Evolutionary conservation across 2,797 vertebrate genomes (phyloP).

Genomic region (Anas flavirostris): DNA sequence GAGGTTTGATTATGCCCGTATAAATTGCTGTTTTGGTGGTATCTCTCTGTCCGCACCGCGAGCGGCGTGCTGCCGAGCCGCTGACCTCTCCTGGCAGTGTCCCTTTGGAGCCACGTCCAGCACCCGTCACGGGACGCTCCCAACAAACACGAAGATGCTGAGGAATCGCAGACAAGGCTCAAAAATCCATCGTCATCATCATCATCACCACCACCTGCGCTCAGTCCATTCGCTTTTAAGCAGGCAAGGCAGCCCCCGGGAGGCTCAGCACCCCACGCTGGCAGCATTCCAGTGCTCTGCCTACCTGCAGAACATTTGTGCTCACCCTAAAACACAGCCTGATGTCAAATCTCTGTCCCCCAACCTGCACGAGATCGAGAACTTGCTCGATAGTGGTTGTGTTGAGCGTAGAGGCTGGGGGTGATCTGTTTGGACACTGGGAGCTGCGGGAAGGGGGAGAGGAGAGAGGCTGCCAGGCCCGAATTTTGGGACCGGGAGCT

Average conservation of each 20-base stretch:
- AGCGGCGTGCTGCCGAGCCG: background rate
- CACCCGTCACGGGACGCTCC: fast-evolving
- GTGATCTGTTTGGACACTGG: no score
- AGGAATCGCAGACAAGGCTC: fast-evolving
- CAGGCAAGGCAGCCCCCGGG: no score
- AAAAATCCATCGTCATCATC: fast-evolving
- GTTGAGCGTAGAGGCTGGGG: background rate
- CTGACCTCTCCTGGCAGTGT: background rate
- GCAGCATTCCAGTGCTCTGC: no score
- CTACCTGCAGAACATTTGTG: background rate
- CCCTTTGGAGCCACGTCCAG: background rate
- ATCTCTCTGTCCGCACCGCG: background rate
- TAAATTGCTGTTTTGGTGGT: background rate
- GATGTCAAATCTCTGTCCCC: background rate
- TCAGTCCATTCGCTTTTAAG: background rate
- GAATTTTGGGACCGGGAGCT: background rate
- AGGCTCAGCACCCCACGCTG: no score
- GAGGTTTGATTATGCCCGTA: background rate
- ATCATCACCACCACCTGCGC: fast-evolving
- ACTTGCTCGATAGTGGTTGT: fast-evolving
- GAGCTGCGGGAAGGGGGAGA: background rate
- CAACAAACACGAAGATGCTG: background rate
- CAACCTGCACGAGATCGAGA: fast-evolving
- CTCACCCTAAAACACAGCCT: fast-evolving
- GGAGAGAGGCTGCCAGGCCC: background rate